Evolutionary conservation across 1,140 invertebrate species (phyloP).

Genomic region (Xylocopa sonorina): DNA sequence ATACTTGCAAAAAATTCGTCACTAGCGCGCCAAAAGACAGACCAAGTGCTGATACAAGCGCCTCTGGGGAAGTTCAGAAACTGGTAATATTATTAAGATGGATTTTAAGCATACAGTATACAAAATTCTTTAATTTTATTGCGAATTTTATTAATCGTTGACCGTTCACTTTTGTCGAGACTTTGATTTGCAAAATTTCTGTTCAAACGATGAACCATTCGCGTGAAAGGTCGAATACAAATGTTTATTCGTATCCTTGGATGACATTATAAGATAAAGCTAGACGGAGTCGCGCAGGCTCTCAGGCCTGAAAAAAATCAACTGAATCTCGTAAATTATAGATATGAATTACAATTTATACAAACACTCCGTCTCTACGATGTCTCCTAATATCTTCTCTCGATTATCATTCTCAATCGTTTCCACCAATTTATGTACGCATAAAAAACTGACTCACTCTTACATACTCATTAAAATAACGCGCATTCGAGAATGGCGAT

Average conservation of each 20-base stretch:
- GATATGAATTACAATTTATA: not conserved
- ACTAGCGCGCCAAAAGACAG: not conserved
- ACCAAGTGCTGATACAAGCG: not conserved
- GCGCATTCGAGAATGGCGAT: not conserved
- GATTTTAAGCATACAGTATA: not conserved
- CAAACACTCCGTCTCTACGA: not conserved
- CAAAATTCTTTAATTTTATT: not conserved
- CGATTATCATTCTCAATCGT: not conserved
- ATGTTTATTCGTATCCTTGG: not conserved
- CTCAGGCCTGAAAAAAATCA: not conserved
- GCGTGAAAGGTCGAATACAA: not conserved
- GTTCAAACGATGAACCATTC: not conserved
- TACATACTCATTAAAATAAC: not conserved
- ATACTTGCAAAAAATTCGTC: conserved; percentile 22
- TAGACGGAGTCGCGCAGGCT: not conserved
- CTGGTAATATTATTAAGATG: no score
- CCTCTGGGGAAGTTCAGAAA: no score
- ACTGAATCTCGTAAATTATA: not conserved
- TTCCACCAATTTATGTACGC: not conserved
- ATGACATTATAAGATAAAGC: not conserved
- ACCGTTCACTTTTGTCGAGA: not conserved
- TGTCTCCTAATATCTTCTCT: not conserved
- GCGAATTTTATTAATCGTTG: not conserved
- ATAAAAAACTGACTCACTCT: conserved; percentile 19
- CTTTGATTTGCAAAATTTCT: not conserved